These are phyloP conservation scores for Tinea semifulvella DNA, from an alignment of 2,888 invertebrate species.

Conservation along the genomic window DNA sequence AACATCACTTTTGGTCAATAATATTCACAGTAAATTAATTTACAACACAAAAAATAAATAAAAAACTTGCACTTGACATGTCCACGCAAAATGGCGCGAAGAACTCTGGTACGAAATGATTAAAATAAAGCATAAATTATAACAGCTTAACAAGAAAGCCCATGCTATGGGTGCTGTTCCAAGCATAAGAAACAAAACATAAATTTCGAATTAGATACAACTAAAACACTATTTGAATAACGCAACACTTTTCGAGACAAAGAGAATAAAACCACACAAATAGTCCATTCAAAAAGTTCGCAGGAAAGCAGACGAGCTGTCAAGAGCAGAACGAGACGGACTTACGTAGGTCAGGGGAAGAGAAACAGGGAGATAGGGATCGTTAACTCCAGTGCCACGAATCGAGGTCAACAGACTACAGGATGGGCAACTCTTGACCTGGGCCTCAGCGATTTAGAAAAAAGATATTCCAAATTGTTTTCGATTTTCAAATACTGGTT, in stretches of 20 bases:
- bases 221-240: too few species aligned
- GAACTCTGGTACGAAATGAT: too few species aligned
- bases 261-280: background rate
- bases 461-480: background rate
- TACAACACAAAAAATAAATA: too few species aligned
- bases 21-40: too few species aligned
- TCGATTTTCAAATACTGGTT: background rate
- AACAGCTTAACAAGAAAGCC: too few species aligned
- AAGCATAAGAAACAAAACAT: too few species aligned
- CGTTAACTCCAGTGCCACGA: constrained; percentile 1
- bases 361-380: background rate
- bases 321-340: background rate
- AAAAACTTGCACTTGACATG: too few species aligned
- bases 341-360: background rate
- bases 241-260: background rate
- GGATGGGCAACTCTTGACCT: constrained; percentile 2
- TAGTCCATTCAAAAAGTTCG: background rate
- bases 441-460: constrained; percentile 2
- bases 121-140: too few species aligned
- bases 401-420: background rate
- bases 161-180: too few species aligned
- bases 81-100: too few species aligned
- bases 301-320: background rate
- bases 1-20: too few species aligned
- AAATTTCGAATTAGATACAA: too few species aligned